phyloP scores from a whole-genome alignment of 2,888 invertebrate genomes.

The Volucella bombylans region DNA sequence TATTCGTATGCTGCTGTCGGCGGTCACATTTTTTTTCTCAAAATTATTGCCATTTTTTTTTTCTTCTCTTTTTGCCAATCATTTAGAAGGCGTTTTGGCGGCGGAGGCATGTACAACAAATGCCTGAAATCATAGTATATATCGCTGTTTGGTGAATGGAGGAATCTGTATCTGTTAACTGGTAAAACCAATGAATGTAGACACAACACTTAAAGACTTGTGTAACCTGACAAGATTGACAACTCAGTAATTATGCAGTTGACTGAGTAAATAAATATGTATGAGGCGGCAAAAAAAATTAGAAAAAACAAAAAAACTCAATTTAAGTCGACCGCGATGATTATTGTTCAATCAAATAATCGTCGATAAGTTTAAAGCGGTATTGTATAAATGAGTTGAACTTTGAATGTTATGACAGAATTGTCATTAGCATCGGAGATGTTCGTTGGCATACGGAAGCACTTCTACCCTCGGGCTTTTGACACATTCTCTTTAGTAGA shows the following conservation, averaged over 20 bases:
- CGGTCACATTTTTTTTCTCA: constrained; percentile 9
- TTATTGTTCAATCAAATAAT: constrained; percentile 61
- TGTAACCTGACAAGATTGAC: constrained; percentile 62
- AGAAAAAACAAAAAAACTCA: not conserved
- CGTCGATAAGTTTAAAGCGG: constrained; percentile 21
- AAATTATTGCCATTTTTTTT: constrained; percentile 7
- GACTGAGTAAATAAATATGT: constrained; percentile 16
- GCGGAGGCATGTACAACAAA: not conserved
- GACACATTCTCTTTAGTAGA: no score
- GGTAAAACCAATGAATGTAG: constrained; percentile 26
- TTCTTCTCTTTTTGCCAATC: constrained; percentile 4
- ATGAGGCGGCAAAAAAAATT: not conserved
- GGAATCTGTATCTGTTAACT: constrained; percentile 1
- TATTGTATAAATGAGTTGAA: constrained; percentile 19
- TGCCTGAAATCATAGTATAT: not conserved
- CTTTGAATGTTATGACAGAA: constrained; percentile 17
- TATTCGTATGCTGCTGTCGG: not conserved
- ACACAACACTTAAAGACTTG: constrained; percentile 52
- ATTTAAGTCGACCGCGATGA: constrained; percentile 8
- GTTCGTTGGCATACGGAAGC: not conserved
- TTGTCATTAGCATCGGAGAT: no score
- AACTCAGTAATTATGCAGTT: constrained; percentile 59
- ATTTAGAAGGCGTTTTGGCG: constrained; percentile 2
- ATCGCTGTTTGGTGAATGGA: constrained; percentile 31
- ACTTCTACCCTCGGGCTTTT: not conserved